Evolutionary conservation across 2,113 vertebrate species (phyloP).

Genomic region (Lota lota): DNA sequence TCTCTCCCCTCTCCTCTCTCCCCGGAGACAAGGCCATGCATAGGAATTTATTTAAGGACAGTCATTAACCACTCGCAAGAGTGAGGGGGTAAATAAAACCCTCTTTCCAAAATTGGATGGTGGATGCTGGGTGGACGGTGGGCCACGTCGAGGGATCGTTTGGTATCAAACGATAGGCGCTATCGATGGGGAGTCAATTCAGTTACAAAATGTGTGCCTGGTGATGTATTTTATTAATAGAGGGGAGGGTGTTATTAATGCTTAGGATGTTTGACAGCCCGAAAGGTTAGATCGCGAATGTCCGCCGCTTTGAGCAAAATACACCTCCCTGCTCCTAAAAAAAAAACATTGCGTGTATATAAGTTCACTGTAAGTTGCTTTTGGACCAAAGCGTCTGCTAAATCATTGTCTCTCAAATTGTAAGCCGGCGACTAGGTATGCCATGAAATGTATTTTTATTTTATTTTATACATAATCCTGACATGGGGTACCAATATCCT

Average conservation of each 20-base stretch:
- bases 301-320: no score
- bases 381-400: no score
- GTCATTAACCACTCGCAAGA: slow-evolving; percentile 65
- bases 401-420: no score
- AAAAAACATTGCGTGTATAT: no score
- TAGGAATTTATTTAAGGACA: slow-evolving; percentile 68
- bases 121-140: slow-evolving; percentile 17
- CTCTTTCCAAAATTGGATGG: slow-evolving; percentile 56
- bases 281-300: no score
- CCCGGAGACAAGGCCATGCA: slow-evolving; percentile 49
- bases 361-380: no score
- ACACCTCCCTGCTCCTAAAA: no score
- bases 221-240: background rate
- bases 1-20: slow-evolving; percentile 25
- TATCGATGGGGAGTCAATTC: background rate
- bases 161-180: no score
- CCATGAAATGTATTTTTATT: no score
- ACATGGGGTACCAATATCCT: no score
- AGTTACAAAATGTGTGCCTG: background rate
- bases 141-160: background rate
- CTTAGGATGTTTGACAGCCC: background rate
- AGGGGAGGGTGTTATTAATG: background rate
- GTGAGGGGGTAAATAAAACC: slow-evolving; percentile 29
- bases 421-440: no score
- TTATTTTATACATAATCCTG: no score